phyloP scores from a whole-genome alignment of 2,888 invertebrate species.

The Cactoblastis cactorum region DNA sequence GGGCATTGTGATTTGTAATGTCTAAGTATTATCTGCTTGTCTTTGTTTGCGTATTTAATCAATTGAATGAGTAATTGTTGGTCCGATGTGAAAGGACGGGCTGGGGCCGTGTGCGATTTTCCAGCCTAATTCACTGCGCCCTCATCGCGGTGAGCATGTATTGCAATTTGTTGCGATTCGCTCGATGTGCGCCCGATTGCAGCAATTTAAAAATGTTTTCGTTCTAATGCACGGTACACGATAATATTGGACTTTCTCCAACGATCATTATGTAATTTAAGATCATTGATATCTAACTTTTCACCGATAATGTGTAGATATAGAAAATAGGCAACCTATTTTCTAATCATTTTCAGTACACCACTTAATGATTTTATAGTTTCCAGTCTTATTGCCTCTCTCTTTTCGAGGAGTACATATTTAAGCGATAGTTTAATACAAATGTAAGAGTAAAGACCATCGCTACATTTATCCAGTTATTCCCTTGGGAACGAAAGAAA shows the following conservation, averaged over 20 bases:
- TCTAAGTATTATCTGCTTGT: slow-evolving; percentile 39
- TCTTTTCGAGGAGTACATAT: no score
- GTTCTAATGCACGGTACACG: slow-evolving; percentile 23
- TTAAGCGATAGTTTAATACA: no score
- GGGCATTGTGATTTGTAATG: slow-evolving; percentile 35
- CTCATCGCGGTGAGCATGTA: slow-evolving; percentile 33
- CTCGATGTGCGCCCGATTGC: slow-evolving; percentile 43
- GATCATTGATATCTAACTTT: slow-evolving; percentile 8
- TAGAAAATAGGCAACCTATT: no score
- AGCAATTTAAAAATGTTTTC: slow-evolving; percentile 34
- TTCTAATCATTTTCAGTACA: no score
- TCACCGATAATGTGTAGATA: slow-evolving; percentile 12
- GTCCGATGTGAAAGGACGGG: slow-evolving; percentile 57
- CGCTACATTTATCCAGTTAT: no score
- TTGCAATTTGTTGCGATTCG: slow-evolving; percentile 50
- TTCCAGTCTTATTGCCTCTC: no score
- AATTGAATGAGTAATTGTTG: slow-evolving; percentile 38
- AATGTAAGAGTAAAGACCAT: no score
- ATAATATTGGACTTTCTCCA: slow-evolving; percentile 26
- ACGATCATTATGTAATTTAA: slow-evolving; percentile 11
- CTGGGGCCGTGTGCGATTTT: slow-evolving; percentile 50
- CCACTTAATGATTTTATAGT: no score
- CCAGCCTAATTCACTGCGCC: slow-evolving; percentile 59
- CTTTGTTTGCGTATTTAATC: slow-evolving; percentile 42
- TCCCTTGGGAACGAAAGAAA: no score